phyloP scores from a whole-genome alignment of 2,113 vertebrate genomes.

The Brachypteracias leptosomus region DNA sequence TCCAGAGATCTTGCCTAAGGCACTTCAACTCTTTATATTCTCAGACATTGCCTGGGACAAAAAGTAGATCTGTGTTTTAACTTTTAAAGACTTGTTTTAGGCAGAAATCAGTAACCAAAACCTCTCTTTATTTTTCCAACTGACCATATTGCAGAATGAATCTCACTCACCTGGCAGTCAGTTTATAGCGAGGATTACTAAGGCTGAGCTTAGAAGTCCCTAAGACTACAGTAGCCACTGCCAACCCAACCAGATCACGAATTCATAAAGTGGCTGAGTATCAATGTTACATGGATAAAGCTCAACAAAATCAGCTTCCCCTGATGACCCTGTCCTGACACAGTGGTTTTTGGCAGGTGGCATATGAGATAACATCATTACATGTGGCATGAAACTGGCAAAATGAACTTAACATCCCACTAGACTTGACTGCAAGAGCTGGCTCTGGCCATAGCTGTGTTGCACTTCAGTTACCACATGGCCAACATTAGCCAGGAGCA shows the following conservation, averaged over 20 bases:
- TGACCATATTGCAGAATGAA: not conserved
- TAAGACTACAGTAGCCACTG: not conserved
- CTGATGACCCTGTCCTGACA: not conserved
- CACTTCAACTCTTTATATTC: not conserved
- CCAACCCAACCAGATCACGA: not conserved
- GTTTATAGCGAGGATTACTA: not conserved
- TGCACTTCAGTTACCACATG: rapidly evolving
- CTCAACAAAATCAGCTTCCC: not conserved
- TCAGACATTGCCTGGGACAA: not conserved
- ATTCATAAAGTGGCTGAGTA: not conserved
- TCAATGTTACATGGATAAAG: not conserved
- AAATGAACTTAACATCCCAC: not conserved
- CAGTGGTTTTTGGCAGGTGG: not conserved
- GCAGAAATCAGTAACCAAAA: not conserved
- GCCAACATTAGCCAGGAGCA: not conserved
- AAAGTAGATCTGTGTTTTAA: not conserved
- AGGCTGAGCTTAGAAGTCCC: not conserved
- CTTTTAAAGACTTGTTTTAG: not conserved
- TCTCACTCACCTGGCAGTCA: not conserved
- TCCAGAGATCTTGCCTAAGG: not conserved
- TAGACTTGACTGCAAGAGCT: not conserved
- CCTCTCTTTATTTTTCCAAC: not conserved
- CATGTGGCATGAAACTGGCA: not conserved
- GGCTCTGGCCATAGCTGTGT: not conserved
- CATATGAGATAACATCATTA: not conserved